phyloP scores from a whole-genome alignment of 2,797 vertebrate species.

The Siniperca obscura region DNA sequence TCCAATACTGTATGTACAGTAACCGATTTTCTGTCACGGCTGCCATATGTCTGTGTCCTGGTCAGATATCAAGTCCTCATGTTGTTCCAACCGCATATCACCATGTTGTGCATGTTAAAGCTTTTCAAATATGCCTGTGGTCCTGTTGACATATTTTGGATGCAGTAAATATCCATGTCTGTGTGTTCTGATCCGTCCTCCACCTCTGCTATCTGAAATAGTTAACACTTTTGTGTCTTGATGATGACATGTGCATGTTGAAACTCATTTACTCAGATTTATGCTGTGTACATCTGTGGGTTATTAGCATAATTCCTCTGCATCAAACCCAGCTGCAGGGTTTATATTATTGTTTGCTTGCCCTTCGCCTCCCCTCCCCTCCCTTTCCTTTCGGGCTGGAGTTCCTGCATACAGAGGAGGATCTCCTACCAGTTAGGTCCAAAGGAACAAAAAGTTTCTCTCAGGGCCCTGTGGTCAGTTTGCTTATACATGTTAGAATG shows the following conservation, averaged over 20 bases:
- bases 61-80: conserved; percentile 12
- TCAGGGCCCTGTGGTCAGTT: not conserved
- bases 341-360: conserved; percentile 44
- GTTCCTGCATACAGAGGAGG: conserved; percentile 18
- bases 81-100: not conserved
- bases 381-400: not conserved
- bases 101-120: conserved; percentile 8
- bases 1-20: not conserved
- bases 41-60: conserved; percentile 24
- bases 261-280: conserved; percentile 37
- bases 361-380: conserved; percentile 2
- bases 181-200: conserved; percentile 4
- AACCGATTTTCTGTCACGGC: not conserved
- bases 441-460: not conserved
- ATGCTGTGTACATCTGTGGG: conserved; percentile 40
- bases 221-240: conserved; percentile 7
- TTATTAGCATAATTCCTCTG: conserved; percentile 60
- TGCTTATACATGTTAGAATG: not conserved
- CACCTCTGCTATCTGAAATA: conserved; percentile 7
- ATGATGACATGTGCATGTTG: conserved; percentile 33
- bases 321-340: conserved; percentile 61
- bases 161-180: conserved; percentile 31
- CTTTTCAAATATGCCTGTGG: conserved; percentile 31
- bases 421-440: conserved; percentile 8
- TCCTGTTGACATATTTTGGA: conserved; percentile 39